These are phyloP conservation scores for Porites lutea DNA, from an alignment of 64 coral and sea anemone species.

Conservation along the genomic window DNA sequence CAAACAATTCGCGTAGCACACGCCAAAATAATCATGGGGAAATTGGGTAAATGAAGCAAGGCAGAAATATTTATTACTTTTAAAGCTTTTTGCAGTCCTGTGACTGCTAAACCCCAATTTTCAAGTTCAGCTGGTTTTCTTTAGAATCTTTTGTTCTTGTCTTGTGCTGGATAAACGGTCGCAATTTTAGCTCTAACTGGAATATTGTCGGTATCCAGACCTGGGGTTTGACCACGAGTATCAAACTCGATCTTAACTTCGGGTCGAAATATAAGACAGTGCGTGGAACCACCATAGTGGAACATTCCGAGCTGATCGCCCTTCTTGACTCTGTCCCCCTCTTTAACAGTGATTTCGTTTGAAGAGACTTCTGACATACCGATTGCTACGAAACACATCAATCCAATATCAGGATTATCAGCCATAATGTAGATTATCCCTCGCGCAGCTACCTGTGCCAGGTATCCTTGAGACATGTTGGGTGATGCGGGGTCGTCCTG, in stretches of 20 bases:
- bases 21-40: too few species aligned
- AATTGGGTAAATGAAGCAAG: too few species aligned
- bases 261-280: constrained; percentile 78
- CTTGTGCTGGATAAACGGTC: neutral
- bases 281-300: constrained; percentile 82
- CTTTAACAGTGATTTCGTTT: constrained; percentile 61
- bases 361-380: constrained; percentile 85
- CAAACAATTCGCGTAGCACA: too few species aligned
- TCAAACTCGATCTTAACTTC: constrained; percentile 64
- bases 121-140: constrained; percentile 21
- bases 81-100: too few species aligned
- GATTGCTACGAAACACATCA: constrained; percentile 86
- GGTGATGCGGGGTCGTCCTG: constrained; percentile 55
- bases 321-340: constrained; percentile 56
- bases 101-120: too few species aligned
- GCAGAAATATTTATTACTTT: too few species aligned
- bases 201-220: constrained; percentile 67
- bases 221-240: constrained; percentile 47
- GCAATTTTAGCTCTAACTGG: constrained; percentile 64
- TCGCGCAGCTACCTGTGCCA: constrained; percentile 81
- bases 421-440: constrained; percentile 81
- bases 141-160: constrained; percentile 14
- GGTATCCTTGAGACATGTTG: constrained; percentile 74
- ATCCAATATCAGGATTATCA: constrained; percentile 85
- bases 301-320: constrained; percentile 81